Conservation (phyloP, 2,888 invertebrate species). For the Drosophila melanosoma region DNA sequence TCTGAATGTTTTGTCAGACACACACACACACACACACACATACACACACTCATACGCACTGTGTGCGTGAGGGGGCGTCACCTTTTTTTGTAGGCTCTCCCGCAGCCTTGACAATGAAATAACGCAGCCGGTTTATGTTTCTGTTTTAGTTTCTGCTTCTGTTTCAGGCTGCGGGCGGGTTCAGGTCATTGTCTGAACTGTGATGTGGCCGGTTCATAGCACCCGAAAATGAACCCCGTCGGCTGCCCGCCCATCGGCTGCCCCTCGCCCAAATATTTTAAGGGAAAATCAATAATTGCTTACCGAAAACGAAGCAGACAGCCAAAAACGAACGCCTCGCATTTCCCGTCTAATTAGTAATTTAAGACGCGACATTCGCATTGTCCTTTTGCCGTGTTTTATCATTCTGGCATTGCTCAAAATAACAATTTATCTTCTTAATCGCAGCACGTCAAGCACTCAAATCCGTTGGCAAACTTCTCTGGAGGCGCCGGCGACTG, state of each 20-base stretch:
- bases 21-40: slow-evolving; percentile 26
- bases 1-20: slow-evolving; percentile 27
- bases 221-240: slow-evolving; percentile 18
- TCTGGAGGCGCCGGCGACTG: slow-evolving; percentile 37
- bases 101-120: slow-evolving; percentile 59
- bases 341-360: slow-evolving; percentile 63
- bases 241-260: not conserved
- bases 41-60: not conserved
- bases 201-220: slow-evolving; percentile 43
- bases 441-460: slow-evolving; percentile 61
- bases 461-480: slow-evolving; percentile 5
- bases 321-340: slow-evolving; percentile 12
- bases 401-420: slow-evolving; percentile 65
- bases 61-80: slow-evolving; percentile 53
- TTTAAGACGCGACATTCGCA: slow-evolving; percentile 49
- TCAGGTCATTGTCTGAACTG: slow-evolving; percentile 54
- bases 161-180: not conserved
- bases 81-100: slow-evolving; percentile 3
- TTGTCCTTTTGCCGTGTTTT: slow-evolving; percentile 28
- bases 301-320: slow-evolving; percentile 8
- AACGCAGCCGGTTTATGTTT: slow-evolving; percentile 40
- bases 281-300: slow-evolving; percentile 61
- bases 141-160: slow-evolving; percentile 16
- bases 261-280: not conserved
- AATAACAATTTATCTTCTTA: slow-evolving; percentile 78